phyloP scores from a whole-genome alignment of 2,797 vertebrate genomes.

The Mus caroli region DNA sequence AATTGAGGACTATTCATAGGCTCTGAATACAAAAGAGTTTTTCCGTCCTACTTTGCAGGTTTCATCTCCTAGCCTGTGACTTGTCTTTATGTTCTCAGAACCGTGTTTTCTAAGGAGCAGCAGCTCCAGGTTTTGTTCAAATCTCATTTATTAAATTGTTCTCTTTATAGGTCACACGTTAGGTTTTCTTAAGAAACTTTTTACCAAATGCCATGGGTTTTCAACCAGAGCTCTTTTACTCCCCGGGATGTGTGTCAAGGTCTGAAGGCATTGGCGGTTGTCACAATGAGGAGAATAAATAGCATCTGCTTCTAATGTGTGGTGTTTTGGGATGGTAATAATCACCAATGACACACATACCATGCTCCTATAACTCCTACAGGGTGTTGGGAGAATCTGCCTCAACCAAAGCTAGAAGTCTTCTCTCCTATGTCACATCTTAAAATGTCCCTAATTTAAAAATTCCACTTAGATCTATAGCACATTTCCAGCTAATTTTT shows the following conservation, averaged over 20 bases:
- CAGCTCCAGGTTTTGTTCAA: not conserved
- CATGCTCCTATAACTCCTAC: not conserved
- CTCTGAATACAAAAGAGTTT: not conserved
- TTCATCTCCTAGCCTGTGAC: not conserved
- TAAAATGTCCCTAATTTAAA: not conserved
- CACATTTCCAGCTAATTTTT: not conserved
- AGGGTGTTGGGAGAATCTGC: not conserved
- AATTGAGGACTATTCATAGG: not conserved
- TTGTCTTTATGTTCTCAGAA: not conserved
- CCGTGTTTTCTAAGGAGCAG: not conserved
- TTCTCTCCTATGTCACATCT: not conserved
- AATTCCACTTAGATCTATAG: not conserved
- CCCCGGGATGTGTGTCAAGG: not conserved
- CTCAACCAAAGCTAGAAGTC: not conserved
- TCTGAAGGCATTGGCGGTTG: not conserved
- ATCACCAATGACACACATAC: not conserved
- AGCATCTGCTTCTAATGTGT: not conserved
- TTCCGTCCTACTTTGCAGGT: not conserved
- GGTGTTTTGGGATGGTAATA: not conserved
- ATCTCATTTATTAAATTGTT: slow-evolving; percentile 2
- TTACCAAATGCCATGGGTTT: not conserved
- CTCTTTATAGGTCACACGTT: not conserved
- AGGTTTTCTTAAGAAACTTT: not conserved
- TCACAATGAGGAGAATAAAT: not conserved
- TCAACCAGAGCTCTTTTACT: not conserved